Evolutionary conservation across 2,113 vertebrate genomes (phyloP).

Genomic region (Delphinapterus leucas): DNA sequence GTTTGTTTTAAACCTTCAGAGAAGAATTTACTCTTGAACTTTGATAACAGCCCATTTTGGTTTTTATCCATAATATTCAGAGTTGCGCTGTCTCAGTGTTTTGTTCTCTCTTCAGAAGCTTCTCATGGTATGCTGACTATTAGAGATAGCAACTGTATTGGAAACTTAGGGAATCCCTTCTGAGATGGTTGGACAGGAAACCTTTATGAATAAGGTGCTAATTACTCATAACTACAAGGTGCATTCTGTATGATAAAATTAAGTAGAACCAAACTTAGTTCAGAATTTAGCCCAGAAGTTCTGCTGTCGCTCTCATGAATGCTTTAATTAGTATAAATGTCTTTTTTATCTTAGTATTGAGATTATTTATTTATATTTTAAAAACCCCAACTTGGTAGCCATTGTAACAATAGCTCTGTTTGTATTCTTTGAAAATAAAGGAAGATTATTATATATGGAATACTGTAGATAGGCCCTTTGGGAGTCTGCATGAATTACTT

Average conservation of each 20-base stretch:
- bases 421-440: background rate
- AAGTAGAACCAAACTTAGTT: background rate
- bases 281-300: background rate
- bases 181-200: background rate
- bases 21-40: background rate
- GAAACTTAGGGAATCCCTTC: background rate
- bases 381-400: background rate
- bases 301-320: background rate
- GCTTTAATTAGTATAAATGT: background rate
- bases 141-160: background rate
- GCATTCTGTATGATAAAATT: background rate
- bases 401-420: background rate
- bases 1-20: background rate
- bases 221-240: background rate
- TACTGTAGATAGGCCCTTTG: background rate
- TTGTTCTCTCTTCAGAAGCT: background rate
- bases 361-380: background rate
- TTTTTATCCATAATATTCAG: conserved; percentile 11
- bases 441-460: background rate
- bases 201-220: background rate
- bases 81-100: background rate
- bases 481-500: background rate
- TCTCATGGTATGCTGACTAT: background rate
- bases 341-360: background rate
- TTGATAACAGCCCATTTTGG: background rate